Conservation (phyloP, 2,888 invertebrate genomes). For the Nephrotoma flavescens region DNA sequence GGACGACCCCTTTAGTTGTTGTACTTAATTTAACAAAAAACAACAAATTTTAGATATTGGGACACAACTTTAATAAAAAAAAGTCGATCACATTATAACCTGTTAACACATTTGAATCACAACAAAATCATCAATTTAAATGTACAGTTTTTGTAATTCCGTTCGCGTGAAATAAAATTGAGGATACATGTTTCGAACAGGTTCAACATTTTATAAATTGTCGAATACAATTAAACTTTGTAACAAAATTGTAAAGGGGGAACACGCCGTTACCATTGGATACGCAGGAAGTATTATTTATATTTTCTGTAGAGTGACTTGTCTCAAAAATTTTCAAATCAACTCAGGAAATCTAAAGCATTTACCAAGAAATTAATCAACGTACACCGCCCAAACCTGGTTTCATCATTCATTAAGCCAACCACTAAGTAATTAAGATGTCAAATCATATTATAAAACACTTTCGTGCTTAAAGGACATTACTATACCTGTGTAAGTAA, state of each 20-base stretch:
- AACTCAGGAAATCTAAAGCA: background rate
- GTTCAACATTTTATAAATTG: too few relatives aligned
- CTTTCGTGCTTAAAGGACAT: background rate
- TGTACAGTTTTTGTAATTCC: too few relatives aligned
- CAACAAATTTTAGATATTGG: too few relatives aligned
- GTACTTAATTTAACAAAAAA: too few relatives aligned
- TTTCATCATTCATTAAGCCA: background rate
- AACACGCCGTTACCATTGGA: background rate
- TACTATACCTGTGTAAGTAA: background rate
- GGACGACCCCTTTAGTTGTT: too few relatives aligned
- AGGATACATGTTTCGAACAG: too few relatives aligned
- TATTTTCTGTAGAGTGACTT: background rate
- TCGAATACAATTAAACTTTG: background rate
- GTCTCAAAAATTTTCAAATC: background rate
- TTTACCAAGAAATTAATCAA: background rate
- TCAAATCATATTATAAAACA: background rate
- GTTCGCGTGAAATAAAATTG: too few relatives aligned
- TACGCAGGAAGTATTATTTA: background rate
- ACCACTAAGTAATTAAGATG: background rate
- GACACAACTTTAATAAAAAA: too few relatives aligned
- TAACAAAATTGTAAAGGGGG: background rate
- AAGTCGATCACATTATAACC: too few relatives aligned
- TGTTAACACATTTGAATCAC: too few relatives aligned
- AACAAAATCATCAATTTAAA: too few relatives aligned
- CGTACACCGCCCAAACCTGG: background rate